phyloP scores from a whole-genome alignment of 2,113 vertebrate genomes.

The Bubo bubo region DNA sequence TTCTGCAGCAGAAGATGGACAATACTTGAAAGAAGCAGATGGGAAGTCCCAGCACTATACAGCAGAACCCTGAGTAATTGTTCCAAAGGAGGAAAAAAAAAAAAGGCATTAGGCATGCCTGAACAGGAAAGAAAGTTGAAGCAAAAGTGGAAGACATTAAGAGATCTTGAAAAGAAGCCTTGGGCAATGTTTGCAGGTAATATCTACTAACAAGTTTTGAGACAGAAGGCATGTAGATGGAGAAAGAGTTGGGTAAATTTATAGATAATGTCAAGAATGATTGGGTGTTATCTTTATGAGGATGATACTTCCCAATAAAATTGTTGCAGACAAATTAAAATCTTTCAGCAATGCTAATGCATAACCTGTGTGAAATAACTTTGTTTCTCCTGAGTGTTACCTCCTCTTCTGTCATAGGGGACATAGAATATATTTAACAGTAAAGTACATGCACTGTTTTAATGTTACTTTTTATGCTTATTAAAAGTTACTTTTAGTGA shows the following conservation, averaged over 20 bases:
- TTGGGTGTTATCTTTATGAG: background rate
- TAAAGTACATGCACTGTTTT: background rate
- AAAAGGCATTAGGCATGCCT: background rate
- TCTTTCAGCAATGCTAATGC: background rate
- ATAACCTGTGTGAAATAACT: background rate
- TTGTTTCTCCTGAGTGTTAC: background rate
- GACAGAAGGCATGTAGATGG: background rate
- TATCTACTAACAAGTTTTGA: background rate
- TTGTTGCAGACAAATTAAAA: background rate
- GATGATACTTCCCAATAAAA: background rate
- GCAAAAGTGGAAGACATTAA: background rate
- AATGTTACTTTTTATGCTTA: slow-evolving; percentile 21
- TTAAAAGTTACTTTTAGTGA: slow-evolving; percentile 47
- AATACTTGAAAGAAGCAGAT: background rate
- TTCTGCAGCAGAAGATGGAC: background rate
- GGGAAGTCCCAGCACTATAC: background rate
- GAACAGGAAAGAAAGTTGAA: background rate
- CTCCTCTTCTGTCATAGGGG: background rate
- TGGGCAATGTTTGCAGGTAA: background rate
- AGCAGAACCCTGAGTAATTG: background rate
- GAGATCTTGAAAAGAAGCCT: background rate
- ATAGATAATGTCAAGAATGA: background rate
- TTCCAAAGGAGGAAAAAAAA: background rate
- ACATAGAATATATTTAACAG: background rate
- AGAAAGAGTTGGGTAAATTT: background rate